phyloP scores from a whole-genome alignment of 2,888 invertebrate genomes.

The Eutolmus rufibarbis region DNA sequence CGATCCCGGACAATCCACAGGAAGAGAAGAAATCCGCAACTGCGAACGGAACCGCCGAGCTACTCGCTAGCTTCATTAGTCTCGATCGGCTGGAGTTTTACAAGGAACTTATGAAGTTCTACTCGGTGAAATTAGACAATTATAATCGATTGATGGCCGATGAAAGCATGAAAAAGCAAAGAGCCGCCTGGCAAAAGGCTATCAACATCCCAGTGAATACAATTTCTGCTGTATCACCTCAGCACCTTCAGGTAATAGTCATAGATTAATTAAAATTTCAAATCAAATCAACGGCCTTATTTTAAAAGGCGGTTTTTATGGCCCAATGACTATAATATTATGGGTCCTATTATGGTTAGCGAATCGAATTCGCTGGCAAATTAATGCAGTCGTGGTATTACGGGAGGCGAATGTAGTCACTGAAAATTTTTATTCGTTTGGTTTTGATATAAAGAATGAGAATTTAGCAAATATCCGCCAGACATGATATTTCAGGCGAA shows the following conservation, averaged over 20 bases:
- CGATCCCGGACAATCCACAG: not conserved
- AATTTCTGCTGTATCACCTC: slow-evolving; percentile 77
- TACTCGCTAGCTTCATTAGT: slow-evolving; percentile 63
- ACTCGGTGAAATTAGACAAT: slow-evolving; percentile 67
- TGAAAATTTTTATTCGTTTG: too few species aligned
- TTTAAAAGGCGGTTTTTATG: too few species aligned
- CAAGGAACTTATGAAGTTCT: slow-evolving; percentile 66
- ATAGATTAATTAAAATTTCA: not conserved
- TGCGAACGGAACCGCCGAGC: not conserved
- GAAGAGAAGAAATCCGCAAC: not conserved
- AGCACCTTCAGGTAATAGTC: slow-evolving; percentile 68
- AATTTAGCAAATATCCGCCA: too few species aligned
- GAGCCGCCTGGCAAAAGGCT: slow-evolving; percentile 84
- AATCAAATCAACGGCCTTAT: not conserved
- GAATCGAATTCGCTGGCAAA: too few species aligned
- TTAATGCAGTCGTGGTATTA: too few species aligned
- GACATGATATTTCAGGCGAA: too few species aligned
- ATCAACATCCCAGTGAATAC: slow-evolving; percentile 89
- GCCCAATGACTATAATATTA: too few species aligned
- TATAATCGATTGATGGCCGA: slow-evolving; percentile 70
- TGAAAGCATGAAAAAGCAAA: slow-evolving; percentile 73
- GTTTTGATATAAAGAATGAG: too few species aligned
- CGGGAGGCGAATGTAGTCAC: too few species aligned
- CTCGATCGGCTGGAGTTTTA: slow-evolving; percentile 66
- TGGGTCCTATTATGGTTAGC: too few species aligned